Evolutionary conservation across 1,140 invertebrate genomes (phyloP), one percentile per base, ranked within the genome.

Genomic region (Tribolium castaneum): DNA sequence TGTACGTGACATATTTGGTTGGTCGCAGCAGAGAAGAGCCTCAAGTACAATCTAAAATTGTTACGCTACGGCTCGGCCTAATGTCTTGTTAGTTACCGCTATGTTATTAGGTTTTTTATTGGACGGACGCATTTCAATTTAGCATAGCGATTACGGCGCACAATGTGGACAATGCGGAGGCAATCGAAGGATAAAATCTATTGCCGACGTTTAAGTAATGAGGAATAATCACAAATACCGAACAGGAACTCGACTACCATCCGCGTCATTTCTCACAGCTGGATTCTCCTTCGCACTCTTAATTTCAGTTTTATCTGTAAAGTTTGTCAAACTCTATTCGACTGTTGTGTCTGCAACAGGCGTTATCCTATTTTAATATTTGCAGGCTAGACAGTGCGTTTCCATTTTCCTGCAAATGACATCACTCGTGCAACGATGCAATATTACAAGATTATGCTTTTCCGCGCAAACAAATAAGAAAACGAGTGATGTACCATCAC

Each of bases 41-140:
- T 13, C 59, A 66, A 66, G 59, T 14, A 66, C 59, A 66, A 66
- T 66, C 59, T 66, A 35, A 66, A 66, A 66, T 66, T 66, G 59
- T 66, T 66, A 66, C 59, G 59, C 59, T 66, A 66, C 30, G 59
- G 59, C 59, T 35, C n/a, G 59, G 59, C 30, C 59, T 66, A 66
- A 66, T 66, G 59, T 66, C 59, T 66, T 66, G 59, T 66, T 66
- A 66, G 59, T 66, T 66, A 66, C 59, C 59, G 59, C 59, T 66
- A 66, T 66, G 59, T 66, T 66, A 66, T 66, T 66, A 66, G 59
- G 34, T 66, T 66, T 66, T 66, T 66, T 66, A 66, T 66, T 66
- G 59, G 59, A 66, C 59, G 59, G 14, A 66, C 59, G 59, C 59
- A 66, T 66, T 66, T 66, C 59, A 66, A 66, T 66, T 66, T 66